Percentiles rank a stretch among this genome's conserved stretches.
These are phyloP conservation scores for Porites lutea DNA, from an alignment of 64 coral and sea anemone genomes.

Conservation along the genomic window DNA sequence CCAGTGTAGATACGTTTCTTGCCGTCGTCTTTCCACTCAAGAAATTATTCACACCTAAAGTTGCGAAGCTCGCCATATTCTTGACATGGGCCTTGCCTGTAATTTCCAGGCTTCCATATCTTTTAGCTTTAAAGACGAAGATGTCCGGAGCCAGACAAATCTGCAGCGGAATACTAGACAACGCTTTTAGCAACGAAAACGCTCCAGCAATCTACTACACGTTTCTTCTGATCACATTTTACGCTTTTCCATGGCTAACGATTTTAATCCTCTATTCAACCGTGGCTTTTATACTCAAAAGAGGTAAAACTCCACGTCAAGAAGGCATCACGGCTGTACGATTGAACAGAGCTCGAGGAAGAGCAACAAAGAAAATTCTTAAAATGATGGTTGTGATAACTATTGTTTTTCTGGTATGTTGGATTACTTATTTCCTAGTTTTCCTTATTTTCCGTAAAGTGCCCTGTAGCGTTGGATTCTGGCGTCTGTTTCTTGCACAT, in stretches of 20 bases:
- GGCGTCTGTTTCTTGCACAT: conserved; percentile 39
- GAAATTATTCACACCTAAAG: conserved; percentile 13
- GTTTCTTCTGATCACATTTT: background rate
- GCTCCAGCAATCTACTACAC: conserved; percentile 16
- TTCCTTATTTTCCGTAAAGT: conserved; percentile 6
- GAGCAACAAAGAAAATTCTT: conserved; percentile 38
- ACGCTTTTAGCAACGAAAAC: background rate
- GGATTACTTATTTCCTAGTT: conserved; percentile 55
- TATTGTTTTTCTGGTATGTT: conserved; percentile 43
- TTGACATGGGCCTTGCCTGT: conserved; percentile 28
- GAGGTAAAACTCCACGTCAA: conserved; percentile 24
- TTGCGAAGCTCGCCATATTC: conserved; percentile 1
- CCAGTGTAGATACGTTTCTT: conserved; percentile 45
- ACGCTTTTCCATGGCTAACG: conserved; percentile 33
- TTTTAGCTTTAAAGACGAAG: background rate
- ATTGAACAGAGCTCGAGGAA: background rate
- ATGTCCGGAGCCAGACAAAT: background rate
- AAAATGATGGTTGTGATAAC: conserved; percentile 58
- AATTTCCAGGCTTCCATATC: conserved; percentile 29
- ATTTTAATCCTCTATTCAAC: conserved; percentile 45
- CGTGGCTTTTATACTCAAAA: conserved; percentile 37
- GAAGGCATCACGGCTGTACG: background rate
- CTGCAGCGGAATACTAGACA: background rate
- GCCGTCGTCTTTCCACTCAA: conserved; percentile 56
- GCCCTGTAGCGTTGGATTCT: conserved; percentile 18